Evolutionary conservation across 2,888 invertebrate species (phyloP), one percentile per base, ranked within the genome.

Genomic region (Isoperla grammatica): DNA sequence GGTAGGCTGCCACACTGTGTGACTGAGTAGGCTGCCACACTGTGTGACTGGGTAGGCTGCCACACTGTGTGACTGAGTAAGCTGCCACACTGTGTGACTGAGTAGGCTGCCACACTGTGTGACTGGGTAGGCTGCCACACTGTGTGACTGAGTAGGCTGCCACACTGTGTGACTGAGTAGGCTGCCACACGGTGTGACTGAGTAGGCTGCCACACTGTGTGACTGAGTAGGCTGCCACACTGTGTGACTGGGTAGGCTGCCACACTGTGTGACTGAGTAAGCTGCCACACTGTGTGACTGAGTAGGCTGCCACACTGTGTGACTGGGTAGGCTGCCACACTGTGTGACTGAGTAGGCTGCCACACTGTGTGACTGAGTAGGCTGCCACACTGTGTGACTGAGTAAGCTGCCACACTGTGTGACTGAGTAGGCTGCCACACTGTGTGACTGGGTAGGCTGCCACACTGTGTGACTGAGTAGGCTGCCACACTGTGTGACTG

Each of bases 71-170:
- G 5, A 8, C 29, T 6, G 29, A 8, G 4, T 29, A 6, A 8
- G 29, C n/a, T n/a, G n/a, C n/a, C n/a, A n/a, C n/a, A n/a, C n/a
- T n/a, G n/a, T n/a, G n/a, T 23, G 22, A 50, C 49, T 50, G 49
- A 35, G 49, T 50, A 50, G 49, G 49, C 49, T 50, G 35, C 48
- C 35, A 20, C n/a, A n/a, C n/a, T n/a, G n/a, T n/a, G n/a, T n/a
- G 5, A 8, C 29, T 6, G 29, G 29, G 4, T 29, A 6, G 29
- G 29, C n/a, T n/a, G n/a, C n/a, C n/a, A n/a, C n/a, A n/a, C n/a
- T n/a, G n/a, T n/a, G n/a, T 23, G 22, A 50, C 49, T 50, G 49
- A 35, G 49, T 50, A 50, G 49, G 49, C 49, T 50, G 35, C 48
- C 35, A 20, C n/a, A n/a, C n/a, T n/a, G n/a, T n/a, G n/a, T n/a